Conservation (phyloP, 2,888 invertebrate genomes). For the Xestia sexstrigata region DNA sequence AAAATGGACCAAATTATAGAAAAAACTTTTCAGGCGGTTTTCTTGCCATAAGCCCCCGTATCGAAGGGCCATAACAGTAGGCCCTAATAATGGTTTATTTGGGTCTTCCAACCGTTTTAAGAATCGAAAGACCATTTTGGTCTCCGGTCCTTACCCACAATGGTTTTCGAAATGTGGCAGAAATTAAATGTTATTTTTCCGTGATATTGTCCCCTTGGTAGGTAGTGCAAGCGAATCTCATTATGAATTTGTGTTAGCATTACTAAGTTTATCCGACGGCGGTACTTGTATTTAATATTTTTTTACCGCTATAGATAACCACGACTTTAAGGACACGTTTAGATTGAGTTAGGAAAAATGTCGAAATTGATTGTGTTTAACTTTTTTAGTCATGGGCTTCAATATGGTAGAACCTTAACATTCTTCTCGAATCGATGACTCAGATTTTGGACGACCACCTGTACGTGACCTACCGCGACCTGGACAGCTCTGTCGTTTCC, state of each 20-base stretch:
- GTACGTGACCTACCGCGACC: too few relatives aligned
- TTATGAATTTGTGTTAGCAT: slow-evolving; percentile 28
- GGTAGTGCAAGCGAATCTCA: slow-evolving; percentile 9
- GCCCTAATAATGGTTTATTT: slow-evolving; percentile 75
- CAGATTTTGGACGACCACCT: too few relatives aligned
- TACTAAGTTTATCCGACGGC: slow-evolving; percentile 16
- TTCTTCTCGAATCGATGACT: neutral
- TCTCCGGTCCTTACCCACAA: neutral
- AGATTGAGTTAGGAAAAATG: neutral
- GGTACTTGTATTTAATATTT: slow-evolving; percentile 15
- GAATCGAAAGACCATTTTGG: slow-evolving; percentile 55
- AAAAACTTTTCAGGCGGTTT: slow-evolving; percentile 50
- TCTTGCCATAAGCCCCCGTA: slow-evolving; percentile 80
- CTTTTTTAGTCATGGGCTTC: neutral
- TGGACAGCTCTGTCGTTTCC: too few relatives aligned
- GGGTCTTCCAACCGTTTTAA: slow-evolving; percentile 69
- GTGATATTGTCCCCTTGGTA: neutral
- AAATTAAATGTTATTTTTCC: slow-evolving; percentile 21
- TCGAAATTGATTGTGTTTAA: neutral
- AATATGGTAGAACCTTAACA: neutral
- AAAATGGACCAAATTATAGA: slow-evolving; percentile 75
- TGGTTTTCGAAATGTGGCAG: neutral
- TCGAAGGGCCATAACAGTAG: slow-evolving; percentile 76
- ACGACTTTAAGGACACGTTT: too few relatives aligned
- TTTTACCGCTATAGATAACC: too few relatives aligned